Evolutionary conservation across 2,888 invertebrate species (phyloP).

Genomic region (Tupiocoris notatus): DNA sequence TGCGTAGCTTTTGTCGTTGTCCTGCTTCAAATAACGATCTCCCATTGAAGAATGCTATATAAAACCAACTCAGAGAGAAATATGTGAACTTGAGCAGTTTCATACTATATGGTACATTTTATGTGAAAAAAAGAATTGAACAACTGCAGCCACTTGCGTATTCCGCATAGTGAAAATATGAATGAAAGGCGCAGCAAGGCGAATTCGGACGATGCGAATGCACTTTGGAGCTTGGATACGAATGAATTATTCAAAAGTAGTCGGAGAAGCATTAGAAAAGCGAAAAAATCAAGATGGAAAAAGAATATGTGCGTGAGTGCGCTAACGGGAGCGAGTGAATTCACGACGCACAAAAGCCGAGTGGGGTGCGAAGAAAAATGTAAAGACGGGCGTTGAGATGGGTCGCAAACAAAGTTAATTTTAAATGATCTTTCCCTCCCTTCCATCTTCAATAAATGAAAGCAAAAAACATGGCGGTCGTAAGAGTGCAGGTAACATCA

Average conservation of each 20-base stretch:
- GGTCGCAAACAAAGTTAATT: conserved; percentile 15
- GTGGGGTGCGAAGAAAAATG: conserved; percentile 2
- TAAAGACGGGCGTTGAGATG: conserved; percentile 4
- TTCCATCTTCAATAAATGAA: not conserved
- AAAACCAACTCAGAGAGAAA: no score
- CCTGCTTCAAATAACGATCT: no score
- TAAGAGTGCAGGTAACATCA: not conserved
- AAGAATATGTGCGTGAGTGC: not conserved
- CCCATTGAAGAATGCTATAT: no score
- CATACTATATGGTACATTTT: no score
- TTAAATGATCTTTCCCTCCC: conserved; percentile 4
- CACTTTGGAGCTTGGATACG: not conserved
- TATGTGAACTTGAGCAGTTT: no score
- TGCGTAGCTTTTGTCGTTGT: no score
- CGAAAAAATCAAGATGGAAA: not conserved
- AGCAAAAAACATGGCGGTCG: not conserved
- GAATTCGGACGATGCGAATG: not conserved
- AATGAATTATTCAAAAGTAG: conserved; percentile 26
- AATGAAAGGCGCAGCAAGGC: conserved; percentile 22
- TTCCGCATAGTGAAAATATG: conserved; percentile 20
- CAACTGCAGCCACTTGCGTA: conserved; percentile 13
- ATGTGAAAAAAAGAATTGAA: not conserved
- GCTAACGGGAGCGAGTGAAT: not conserved
- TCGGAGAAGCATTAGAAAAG: conserved; percentile 3
- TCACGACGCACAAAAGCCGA: not conserved